Base-by-base conservation (phyloP, 1,140 invertebrate genomes). In the Brachionus koreanus region DNA sequence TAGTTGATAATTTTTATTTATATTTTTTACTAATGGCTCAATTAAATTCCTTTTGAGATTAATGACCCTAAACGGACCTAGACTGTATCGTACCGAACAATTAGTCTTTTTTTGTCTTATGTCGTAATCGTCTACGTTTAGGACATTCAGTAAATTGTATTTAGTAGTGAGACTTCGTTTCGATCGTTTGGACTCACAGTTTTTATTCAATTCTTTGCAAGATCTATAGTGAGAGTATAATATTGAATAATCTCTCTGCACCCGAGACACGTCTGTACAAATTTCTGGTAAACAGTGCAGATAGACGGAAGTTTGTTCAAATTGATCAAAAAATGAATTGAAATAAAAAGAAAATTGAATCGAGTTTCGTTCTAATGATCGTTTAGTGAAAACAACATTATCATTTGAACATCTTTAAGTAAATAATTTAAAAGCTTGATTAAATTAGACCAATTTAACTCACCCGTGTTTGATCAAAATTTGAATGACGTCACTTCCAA, bases 131-230 rank as follows among this genome's bases (percentile, higher is more conserved):
- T 69, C 37, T n/a, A 35, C 5, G 23, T 43, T 43, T 6, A 39
- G 33, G 13, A 69, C 65, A 39, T 69, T 69, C n/a, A 69, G 19
- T 69, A 69, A 33, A 69, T 16, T 69, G 16, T 69, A 69, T 16
- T 69, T 39, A 16, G 33, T 39, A 16, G 35, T 37, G 6, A 16
- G n/a, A 9, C 37, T 35, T 69, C 37, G 13, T 10, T 39, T 37
- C 5, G n/a, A 10, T 69, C 16, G 3, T 43, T 69, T 69, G 6
- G 16, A 13, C 16, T 16, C 35, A 69, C 65, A 69, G 19, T 69
- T 16, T 39, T 69, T 69, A 3, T 19, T 16, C 9, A 37, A 39
- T 9, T 69, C 37, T 69, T 16, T 37, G 19, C 65, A 69, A 39
- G 29, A 39, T 69, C 37, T 69, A 23, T 39, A 69, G 3, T 37